A percentile compares a stretch with the other conserved stretches of the same genome.
Conservation (phyloP, 2,797 vertebrate genomes). For the Synanceia verrucosa region DNA sequence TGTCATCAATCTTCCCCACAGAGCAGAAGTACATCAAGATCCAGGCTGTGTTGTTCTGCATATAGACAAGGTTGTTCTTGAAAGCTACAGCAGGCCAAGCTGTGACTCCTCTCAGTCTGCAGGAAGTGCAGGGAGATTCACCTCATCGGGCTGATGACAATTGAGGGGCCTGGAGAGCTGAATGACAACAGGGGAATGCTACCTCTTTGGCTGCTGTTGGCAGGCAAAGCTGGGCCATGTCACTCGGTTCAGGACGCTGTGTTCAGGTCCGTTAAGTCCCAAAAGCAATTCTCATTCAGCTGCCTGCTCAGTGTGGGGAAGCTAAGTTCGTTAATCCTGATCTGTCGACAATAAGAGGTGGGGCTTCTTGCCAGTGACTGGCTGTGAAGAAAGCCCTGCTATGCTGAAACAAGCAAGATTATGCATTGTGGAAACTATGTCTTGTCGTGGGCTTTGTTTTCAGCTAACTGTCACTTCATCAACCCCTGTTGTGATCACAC, state of each 20-base stretch:
- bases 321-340: slow-evolving; percentile 6
- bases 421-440: background rate
- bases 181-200: slow-evolving; percentile 31
- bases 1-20: slow-evolving; percentile 9
- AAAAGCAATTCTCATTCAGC: slow-evolving; percentile 22
- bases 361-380: slow-evolving; percentile 32
- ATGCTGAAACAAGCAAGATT: slow-evolving; percentile 21
- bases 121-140: slow-evolving; percentile 49
- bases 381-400: slow-evolving; percentile 37
- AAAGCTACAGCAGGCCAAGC: background rate
- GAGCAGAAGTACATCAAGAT: background rate
- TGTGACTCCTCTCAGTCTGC: slow-evolving; percentile 39
- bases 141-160: slow-evolving; percentile 54
- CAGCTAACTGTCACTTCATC: slow-evolving; percentile 4
- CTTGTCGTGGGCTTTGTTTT: slow-evolving; percentile 5
- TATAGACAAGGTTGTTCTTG: slow-evolving; percentile 1
- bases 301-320: slow-evolving; percentile 16
- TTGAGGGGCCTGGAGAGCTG: slow-evolving; percentile 29
- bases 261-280: slow-evolving; percentile 29
- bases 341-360: slow-evolving; percentile 23
- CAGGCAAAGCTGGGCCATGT: slow-evolving; percentile 28
- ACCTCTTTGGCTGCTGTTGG: slow-evolving; percentile 39
- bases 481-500: slow-evolving; percentile 8
- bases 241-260: slow-evolving; percentile 41
- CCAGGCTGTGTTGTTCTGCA: slow-evolving; percentile 10